phyloP scores from a whole-genome alignment of 1,140 invertebrate genomes.

The Philotrypesis tridentata region DNA sequence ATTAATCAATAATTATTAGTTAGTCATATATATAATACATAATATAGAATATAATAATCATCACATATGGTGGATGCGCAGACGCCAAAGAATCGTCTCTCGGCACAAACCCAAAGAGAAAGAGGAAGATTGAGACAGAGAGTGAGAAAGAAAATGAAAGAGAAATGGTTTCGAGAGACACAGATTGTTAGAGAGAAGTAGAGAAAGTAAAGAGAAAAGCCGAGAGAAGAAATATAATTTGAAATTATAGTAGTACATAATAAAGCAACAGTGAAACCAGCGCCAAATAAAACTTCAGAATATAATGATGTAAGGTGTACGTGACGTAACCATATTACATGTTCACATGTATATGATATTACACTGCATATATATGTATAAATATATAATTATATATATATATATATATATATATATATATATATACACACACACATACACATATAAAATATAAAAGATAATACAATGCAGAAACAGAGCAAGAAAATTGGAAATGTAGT shows the following conservation, averaged over 20 bases:
- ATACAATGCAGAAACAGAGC: slow-evolving; percentile 4
- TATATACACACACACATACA: neutral
- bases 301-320: slow-evolving; percentile 7
- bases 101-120: slow-evolving; percentile 9
- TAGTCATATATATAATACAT: neutral
- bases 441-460: neutral
- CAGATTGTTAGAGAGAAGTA: neutral
- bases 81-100: neutral
- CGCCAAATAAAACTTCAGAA: slow-evolving; percentile 12
- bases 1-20: neutral
- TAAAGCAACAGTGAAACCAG: slow-evolving; percentile 26
- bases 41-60: slow-evolving; percentile 13
- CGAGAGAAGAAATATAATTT: neutral
- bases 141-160: too few relatives aligned
- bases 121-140: neutral
- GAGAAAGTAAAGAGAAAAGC: too few relatives aligned
- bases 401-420: neutral
- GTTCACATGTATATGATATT: neutral
- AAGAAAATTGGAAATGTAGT: neutral
- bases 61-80: slow-evolving; percentile 10
- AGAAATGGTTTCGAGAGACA: slow-evolving; percentile 24
- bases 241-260: neutral
- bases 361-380: neutral
- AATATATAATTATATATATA: neutral
- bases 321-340: neutral